These are phyloP conservation scores for Oreocharis arfaki DNA, from an alignment of 2,113 vertebrate species.

Conservation along the genomic window DNA sequence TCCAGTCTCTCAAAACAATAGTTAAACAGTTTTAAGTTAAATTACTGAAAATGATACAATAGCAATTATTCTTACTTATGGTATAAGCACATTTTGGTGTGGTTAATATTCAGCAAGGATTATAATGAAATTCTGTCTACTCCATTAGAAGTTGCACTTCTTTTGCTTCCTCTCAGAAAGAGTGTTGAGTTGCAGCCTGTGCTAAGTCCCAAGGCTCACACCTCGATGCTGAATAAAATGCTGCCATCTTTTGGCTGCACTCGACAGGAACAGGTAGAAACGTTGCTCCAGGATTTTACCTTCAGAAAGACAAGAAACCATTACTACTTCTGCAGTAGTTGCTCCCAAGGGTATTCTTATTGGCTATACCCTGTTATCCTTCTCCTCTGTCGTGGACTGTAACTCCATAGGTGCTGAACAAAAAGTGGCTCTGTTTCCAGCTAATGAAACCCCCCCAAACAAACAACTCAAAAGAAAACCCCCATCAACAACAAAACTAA, in stretches of 20 bases:
- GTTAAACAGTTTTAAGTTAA: background rate
- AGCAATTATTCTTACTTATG: background rate
- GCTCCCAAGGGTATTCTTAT: background rate
- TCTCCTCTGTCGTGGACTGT: background rate
- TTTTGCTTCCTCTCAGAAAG: background rate
- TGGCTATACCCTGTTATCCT: accelerated
- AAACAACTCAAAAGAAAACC: background rate
- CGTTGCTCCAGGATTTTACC: background rate
- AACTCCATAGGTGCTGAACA: background rate
- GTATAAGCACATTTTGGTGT: background rate
- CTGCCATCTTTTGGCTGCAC: conserved; percentile 54
- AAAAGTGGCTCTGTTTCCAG: background rate
- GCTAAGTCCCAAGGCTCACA: background rate
- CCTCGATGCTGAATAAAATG: background rate
- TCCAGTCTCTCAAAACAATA: background rate
- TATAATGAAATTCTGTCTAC: background rate
- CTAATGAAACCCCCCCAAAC: accelerated
- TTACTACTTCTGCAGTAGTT: background rate
- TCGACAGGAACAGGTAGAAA: background rate
- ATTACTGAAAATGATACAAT: background rate
- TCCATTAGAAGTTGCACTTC: background rate
- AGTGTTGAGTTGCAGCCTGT: background rate
- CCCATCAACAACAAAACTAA: background rate
- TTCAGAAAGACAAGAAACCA: background rate
- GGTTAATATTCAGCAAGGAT: background rate